Evolutionary conservation across 2,113 vertebrate species (phyloP).

Genomic region (Bolborhynchus lineola): DNA sequence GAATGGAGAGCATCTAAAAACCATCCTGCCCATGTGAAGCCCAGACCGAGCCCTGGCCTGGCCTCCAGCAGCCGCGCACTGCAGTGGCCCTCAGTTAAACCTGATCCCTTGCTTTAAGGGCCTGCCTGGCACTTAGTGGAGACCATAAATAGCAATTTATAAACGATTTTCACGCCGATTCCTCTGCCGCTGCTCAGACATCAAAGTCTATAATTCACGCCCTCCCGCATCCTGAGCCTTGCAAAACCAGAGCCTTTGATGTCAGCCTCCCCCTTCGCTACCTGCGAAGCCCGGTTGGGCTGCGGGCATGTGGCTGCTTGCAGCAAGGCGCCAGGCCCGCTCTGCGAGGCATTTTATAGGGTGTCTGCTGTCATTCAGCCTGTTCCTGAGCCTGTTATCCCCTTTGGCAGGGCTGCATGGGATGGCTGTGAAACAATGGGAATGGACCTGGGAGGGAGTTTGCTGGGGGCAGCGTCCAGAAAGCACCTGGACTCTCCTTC

Average conservation of each 20-base stretch:
- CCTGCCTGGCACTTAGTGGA: constrained; percentile 63
- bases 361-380: constrained; percentile 68
- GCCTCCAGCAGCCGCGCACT: neutral
- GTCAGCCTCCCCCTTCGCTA: constrained; percentile 38
- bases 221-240: constrained; percentile 59
- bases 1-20: neutral
- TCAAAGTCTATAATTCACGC: constrained; percentile 74
- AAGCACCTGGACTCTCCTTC: constrained; percentile 56
- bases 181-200: constrained; percentile 53
- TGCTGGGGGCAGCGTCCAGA: constrained; percentile 49
- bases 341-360: constrained; percentile 64
- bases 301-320: constrained; percentile 41
- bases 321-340: constrained; percentile 63
- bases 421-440: constrained; percentile 37
- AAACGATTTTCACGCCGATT: constrained; percentile 63
- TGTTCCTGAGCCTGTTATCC: constrained; percentile 50
- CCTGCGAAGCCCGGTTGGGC: constrained; percentile 46
- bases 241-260: constrained; percentile 60
- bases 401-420: neutral
- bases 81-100: constrained; percentile 54
- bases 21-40: rapidly evolving
- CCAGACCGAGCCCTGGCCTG: neutral
- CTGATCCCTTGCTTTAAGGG: constrained; percentile 62
- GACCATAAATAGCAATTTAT: constrained; percentile 63
- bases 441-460: neutral